Evolutionary conservation across 2,113 vertebrate genomes (phyloP), one percentile per base, ranked within the genome.

Genomic region (Aptenodytes forsteri): DNA sequence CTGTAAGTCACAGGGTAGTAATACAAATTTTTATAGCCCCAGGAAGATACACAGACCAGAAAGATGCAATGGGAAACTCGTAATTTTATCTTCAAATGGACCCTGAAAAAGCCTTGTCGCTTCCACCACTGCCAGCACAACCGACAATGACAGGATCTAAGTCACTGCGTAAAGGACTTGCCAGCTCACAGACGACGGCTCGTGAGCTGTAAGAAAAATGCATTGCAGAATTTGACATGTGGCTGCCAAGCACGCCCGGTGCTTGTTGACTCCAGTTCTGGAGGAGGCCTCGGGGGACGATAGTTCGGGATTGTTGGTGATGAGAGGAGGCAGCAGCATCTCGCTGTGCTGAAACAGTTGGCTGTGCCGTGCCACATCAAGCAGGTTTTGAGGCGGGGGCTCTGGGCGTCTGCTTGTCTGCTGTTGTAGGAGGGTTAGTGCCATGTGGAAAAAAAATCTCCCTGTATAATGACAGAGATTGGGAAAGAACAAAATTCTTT

Each of bases 221-320:
- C 38, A 29, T 46, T 72, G 66, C 44, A 23, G 54, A 30, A 55
- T 38, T 42, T 77, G 95, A 34, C 26, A 3, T 11, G 83, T 27
- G 84, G 58, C 77, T 95, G 94, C 85, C 87, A 55, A 73, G 81
- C 44, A 2, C 32, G 49, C 78, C 44, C 1, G 0, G 26, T 54
- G 58, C 36, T 30, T 81, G 34, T 16, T 64, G 64, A 2, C 83
- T 80, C 11, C 55, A 23, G 47, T 4, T 38, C 62, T 85, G 83
- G 52, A 55, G 11, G 46, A 47, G 50, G 11, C 42, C 80, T 83
- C 25, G 67, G 17, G 66, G 36, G 44, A 7, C 2, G 21, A 6
- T 16, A 29, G 40, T 2, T 62, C 0, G 7, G 71, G 59, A 1
- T 6, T 44, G 32, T 4, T 3, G 7, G 69, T 16, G 75, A 56